Conservation (phyloP, 2,888 invertebrate genomes). For the Heteromyza rotundicornis region DNA sequence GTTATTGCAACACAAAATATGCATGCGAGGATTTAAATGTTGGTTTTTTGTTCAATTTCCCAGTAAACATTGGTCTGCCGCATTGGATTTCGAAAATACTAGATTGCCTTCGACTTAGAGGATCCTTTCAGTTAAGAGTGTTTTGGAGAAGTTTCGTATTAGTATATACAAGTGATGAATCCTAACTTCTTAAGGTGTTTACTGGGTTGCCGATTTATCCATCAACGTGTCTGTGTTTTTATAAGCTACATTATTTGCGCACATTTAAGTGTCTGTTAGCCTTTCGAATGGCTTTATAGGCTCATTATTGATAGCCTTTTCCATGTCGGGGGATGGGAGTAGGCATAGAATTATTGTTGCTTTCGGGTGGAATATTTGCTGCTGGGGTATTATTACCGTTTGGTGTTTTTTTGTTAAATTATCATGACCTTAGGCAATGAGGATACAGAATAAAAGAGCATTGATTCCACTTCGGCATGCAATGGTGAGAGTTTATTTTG, state of each 20-base stretch:
- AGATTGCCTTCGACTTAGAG: no score
- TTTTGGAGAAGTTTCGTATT: background rate
- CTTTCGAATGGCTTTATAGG: no score
- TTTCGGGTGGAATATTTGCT: background rate
- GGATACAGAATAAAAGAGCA: background rate
- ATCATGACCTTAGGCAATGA: conserved; percentile 2
- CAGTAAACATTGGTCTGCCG: no score
- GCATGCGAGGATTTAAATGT: background rate
- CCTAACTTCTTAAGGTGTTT: no score
- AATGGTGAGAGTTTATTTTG: no score
- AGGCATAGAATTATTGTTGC: no score
- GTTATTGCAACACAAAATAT: background rate
- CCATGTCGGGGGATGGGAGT: no score
- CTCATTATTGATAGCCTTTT: conserved; percentile 1
- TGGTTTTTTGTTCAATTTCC: background rate
- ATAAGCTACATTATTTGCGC: background rate
- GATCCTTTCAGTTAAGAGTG: no score
- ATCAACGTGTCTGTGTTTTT: no score
- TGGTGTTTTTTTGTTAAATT: background rate
- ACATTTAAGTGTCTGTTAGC: background rate
- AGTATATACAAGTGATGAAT: no score
- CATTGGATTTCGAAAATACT: no score
- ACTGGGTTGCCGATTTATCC: no score
- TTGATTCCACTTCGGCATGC: background rate
- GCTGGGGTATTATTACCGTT: background rate